These are phyloP conservation scores for Dendrocopos noguchii DNA, from an alignment of 2,113 vertebrate genomes.

Conservation along the genomic window DNA sequence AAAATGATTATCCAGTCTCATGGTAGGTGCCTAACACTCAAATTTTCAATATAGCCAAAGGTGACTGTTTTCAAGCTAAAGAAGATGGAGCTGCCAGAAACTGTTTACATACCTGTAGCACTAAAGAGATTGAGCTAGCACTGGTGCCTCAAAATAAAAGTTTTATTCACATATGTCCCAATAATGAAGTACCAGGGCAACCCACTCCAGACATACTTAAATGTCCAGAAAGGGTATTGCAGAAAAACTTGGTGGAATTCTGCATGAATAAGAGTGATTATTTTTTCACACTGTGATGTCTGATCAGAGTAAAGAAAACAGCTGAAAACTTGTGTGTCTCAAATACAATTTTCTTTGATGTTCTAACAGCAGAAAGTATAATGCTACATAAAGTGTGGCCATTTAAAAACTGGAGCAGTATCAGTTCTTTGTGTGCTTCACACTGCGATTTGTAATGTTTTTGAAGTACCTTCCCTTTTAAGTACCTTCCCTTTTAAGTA, in stretches of 20 bases:
- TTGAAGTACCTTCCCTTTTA: neutral
- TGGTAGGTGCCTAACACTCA: neutral
- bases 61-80: neutral
- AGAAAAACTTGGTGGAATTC: neutral
- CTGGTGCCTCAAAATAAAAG: neutral
- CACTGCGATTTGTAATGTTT: neutral
- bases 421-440: fast-evolving
- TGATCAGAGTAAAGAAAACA: neutral
- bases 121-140: neutral
- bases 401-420: neutral
- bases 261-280: neutral
- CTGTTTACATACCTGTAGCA: neutral
- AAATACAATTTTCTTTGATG: neutral
- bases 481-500: neutral
- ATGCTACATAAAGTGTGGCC: neutral
- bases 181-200: neutral
- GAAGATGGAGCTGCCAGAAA: neutral
- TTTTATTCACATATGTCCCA: neutral
- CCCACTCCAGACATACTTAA: neutral
- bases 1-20: neutral
- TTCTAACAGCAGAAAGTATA: neutral
- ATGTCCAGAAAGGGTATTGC: neutral
- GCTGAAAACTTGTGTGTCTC: neutral
- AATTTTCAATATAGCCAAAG: neutral
- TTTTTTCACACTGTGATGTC: neutral